Conservation (phyloP, 2,113 vertebrate species). For the Odocoileus virginianus region DNA sequence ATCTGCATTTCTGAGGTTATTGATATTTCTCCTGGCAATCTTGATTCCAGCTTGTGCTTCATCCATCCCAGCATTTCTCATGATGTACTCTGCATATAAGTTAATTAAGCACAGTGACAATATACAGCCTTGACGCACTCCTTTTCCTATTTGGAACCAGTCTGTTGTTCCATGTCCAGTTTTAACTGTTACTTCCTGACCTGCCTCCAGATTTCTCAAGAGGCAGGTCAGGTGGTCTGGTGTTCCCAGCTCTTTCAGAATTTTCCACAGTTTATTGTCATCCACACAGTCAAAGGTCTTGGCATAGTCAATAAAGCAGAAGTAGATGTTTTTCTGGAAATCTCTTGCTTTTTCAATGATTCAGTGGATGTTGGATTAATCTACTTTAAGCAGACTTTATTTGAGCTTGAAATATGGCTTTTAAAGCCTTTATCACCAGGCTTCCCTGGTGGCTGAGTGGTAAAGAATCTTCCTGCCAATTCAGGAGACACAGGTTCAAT, state of each 20-base stretch:
- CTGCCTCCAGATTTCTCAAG: not conserved
- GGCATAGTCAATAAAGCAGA: not conserved
- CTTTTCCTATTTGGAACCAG: not conserved
- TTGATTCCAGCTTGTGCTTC: not conserved
- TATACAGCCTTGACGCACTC: not conserved
- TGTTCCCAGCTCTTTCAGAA: not conserved
- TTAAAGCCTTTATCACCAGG: not conserved
- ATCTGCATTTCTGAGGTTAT: not conserved
- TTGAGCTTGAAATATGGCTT: not conserved
- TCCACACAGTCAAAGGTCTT: not conserved
- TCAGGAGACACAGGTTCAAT: not conserved
- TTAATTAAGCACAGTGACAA: not conserved
- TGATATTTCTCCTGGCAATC: fast-evolving
- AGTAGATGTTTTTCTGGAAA: not conserved
- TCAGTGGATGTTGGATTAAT: not conserved
- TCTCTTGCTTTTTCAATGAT: not conserved
- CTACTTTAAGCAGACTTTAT: not conserved
- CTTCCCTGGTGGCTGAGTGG: not conserved
- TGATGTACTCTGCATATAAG: not conserved
- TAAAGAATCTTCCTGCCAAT: not conserved
- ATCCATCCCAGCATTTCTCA: not conserved
- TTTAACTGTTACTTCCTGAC: not conserved
- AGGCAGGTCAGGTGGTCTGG: not conserved
- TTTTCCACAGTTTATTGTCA: not conserved
- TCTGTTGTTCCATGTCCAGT: not conserved